Conservation (phyloP, 1,140 invertebrate species). For the Pollicipes pollicipes region DNA sequence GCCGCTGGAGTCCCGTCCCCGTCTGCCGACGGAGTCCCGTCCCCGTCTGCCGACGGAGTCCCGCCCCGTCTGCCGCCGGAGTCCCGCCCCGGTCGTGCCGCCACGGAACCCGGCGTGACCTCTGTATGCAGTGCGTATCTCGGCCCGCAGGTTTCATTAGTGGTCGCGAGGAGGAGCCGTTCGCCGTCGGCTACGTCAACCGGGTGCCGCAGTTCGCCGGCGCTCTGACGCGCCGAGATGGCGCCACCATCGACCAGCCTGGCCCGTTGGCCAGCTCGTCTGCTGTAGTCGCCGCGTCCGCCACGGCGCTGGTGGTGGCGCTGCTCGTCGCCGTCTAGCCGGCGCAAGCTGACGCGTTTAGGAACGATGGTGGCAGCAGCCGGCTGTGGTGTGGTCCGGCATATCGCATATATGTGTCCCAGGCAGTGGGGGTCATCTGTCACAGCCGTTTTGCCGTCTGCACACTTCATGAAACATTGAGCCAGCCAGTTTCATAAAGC, state of each 20-base stretch:
- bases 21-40: no score
- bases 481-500: neutral
- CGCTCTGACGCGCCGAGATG: neutral
- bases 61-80: neutral
- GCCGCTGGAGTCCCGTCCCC: no score
- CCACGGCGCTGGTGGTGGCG: neutral
- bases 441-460: neutral
- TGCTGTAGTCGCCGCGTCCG: neutral
- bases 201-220: neutral
- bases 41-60: no score
- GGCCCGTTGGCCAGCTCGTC: no score
- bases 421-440: neutral
- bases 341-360: no score
- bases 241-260: neutral
- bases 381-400: neutral
- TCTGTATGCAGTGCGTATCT: neutral
- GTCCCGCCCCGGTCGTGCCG: neutral
- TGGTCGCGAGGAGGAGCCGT: neutral
- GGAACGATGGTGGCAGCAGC: neutral
- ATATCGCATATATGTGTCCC: no score
- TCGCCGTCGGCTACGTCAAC: neutral
- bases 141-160: neutral
- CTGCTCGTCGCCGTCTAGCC: neutral
- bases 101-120: neutral
- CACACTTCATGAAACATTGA: neutral